These are phyloP conservation scores for Zeus faber DNA, from an alignment of 2,113 vertebrate species.

Conservation along the genomic window DNA sequence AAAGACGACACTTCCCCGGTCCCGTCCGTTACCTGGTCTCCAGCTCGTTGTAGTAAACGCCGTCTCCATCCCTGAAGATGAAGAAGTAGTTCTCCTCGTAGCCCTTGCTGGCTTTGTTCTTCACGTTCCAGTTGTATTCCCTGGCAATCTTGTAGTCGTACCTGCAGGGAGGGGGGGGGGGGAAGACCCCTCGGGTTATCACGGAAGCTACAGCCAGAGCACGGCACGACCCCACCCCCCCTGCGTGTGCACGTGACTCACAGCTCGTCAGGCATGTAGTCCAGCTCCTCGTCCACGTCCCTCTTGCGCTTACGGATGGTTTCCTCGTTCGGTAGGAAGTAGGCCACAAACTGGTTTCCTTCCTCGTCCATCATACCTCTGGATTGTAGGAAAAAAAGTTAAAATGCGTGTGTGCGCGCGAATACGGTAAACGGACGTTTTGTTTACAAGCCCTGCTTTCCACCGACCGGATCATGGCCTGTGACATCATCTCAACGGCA, in stretches of 20 bases:
- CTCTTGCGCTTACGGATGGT: conserved; percentile 91
- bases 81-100: conserved; percentile 98
- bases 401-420: neutral
- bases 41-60: conserved; percentile 94
- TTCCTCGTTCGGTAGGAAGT: conserved; percentile 90
- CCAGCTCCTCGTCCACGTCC: conserved; percentile 86
- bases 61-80: conserved; percentile 91
- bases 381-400: conserved; percentile 4
- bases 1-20: no score
- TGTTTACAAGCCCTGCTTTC: no score
- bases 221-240: neutral
- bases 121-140: conserved; percentile 97
- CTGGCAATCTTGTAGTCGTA: conserved; percentile 95
- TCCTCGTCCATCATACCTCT: conserved; percentile 98
- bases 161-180: conserved; percentile 54
- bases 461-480: conserved; percentile 91
- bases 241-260: conserved; percentile 56
- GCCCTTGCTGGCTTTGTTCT: conserved; percentile 96
- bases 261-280: conserved; percentile 90
- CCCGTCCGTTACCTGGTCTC: conserved; percentile 90
- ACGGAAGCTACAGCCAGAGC: neutral
- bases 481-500: conserved; percentile 93
- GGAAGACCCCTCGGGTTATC: neutral
- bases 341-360: conserved; percentile 95
- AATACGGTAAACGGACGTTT: neutral